These are phyloP conservation scores for Rhinophrynus dorsalis DNA, from an alignment of 2,797 vertebrate genomes.

Conservation along the genomic window DNA sequence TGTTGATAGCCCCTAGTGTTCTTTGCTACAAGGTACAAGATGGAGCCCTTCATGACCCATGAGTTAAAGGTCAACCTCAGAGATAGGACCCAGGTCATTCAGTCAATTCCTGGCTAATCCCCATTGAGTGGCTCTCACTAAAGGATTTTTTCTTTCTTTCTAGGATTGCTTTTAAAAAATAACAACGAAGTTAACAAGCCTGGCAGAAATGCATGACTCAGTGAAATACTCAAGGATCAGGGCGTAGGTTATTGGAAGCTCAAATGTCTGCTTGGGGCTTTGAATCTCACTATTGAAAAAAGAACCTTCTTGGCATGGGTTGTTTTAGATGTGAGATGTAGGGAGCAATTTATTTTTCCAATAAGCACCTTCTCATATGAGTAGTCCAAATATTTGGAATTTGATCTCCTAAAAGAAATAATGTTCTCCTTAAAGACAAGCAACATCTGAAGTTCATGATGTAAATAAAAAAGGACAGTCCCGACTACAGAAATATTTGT, in stretches of 20 bases:
- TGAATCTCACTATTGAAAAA: constrained; percentile 49
- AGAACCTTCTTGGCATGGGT: constrained; percentile 52
- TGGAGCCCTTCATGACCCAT: constrained; percentile 49
- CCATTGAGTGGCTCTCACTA: constrained; percentile 56
- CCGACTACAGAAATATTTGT: no score
- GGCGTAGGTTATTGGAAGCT: constrained; percentile 53
- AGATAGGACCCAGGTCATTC: constrained; percentile 51
- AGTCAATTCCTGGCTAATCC: constrained; percentile 60
- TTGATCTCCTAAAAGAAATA: constrained; percentile 19
- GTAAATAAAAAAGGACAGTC: no score
- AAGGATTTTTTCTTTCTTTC: constrained; percentile 59
- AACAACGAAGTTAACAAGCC: constrained; percentile 61
- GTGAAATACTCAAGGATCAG: constrained; percentile 62
- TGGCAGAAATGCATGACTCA: constrained; percentile 63
- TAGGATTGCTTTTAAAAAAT: constrained; percentile 43
- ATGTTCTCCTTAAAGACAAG: not conserved
- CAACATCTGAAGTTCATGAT: not conserved
- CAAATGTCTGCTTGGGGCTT: constrained; percentile 52
- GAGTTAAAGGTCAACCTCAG: constrained; percentile 60
- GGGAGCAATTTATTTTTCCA: constrained; percentile 53
- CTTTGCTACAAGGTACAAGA: constrained; percentile 56
- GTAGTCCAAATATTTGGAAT: constrained; percentile 54
- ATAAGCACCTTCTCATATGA: constrained; percentile 47
- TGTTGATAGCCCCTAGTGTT: constrained; percentile 54
- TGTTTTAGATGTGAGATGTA: constrained; percentile 46